These are phyloP conservation scores for Argentina silus DNA, from an alignment of 2,797 vertebrate species.

Conservation along the genomic window DNA sequence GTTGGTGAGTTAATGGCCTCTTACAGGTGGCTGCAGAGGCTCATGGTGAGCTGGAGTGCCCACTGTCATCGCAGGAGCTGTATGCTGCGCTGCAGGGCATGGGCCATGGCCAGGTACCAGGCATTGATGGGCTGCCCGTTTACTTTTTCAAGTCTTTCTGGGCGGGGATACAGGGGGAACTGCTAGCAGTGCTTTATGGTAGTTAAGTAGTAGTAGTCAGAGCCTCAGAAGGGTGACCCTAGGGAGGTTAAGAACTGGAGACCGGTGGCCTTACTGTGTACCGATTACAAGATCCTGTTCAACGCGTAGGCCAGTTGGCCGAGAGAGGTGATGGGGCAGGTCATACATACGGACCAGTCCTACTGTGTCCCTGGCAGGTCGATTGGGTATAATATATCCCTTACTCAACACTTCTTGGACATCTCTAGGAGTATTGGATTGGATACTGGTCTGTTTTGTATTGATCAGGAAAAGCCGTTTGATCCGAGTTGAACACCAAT, in stretches of 20 bases:
- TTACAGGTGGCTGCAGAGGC: not conserved
- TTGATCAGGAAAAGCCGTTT: too few species aligned
- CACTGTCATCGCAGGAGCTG: not conserved
- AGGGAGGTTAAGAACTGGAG: not conserved
- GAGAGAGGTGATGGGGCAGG: not conserved
- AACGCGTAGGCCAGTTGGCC: not conserved
- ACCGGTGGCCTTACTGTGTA: not conserved
- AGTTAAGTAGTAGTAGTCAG: too few species aligned
- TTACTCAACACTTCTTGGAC: too few species aligned
- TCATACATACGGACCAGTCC: conserved; percentile 19
- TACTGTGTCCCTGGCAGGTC: too few species aligned
- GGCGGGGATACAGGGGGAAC: not conserved
- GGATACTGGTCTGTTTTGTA: too few species aligned
- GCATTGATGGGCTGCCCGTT: not conserved
- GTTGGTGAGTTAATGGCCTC: too few species aligned
- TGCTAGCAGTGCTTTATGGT: not conserved
- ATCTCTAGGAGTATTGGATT: too few species aligned
- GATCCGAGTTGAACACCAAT: too few species aligned
- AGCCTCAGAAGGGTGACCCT: too few species aligned
- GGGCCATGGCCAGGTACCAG: not conserved
- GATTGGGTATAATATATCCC: too few species aligned
- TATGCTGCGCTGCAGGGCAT: not conserved
- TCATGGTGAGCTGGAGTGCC: not conserved
- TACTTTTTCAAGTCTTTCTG: not conserved
- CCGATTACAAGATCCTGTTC: not conserved